Conservation (phyloP, 2,797 vertebrate genomes). For the Cossypha polioptera region DNA sequence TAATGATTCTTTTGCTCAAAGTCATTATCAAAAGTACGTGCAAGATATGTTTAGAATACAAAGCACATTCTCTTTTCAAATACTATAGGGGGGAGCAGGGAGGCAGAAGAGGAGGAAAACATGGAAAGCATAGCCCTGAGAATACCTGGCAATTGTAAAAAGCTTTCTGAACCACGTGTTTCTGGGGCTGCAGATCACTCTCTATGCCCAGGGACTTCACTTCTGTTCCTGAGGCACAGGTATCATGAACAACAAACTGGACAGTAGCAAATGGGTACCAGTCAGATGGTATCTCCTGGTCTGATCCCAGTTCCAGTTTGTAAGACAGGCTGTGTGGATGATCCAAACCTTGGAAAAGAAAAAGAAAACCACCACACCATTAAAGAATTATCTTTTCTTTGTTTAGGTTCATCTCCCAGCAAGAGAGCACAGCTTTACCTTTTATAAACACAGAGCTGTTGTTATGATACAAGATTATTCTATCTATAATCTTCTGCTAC, state of each 20-base stretch:
- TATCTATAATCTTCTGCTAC: background rate
- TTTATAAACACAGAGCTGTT: background rate
- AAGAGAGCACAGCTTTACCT: background rate
- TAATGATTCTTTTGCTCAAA: background rate
- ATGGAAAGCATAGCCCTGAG: background rate
- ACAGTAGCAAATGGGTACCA: constrained; percentile 92
- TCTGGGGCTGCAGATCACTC: constrained; percentile 93
- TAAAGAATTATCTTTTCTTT: background rate
- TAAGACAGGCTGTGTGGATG: constrained; percentile 94
- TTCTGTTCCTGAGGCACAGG: constrained; percentile 84
- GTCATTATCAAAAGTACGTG: background rate
- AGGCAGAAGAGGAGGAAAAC: background rate
- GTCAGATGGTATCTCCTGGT: constrained; percentile 92
- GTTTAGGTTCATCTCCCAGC: background rate
- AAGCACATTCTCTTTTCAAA: background rate
- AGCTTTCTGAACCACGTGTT: constrained; percentile 85
- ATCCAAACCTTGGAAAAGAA: constrained; percentile 81
- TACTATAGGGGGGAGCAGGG: background rate
- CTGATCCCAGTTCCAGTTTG: constrained; percentile 94
- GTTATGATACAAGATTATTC: background rate
- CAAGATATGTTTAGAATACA: background rate
- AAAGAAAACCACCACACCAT: background rate
- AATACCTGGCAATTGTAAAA: constrained; percentile 91
- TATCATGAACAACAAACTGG: constrained; percentile 87
- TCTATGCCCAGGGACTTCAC: constrained; percentile 88